phyloP scores from a whole-genome alignment of 1,140 invertebrate genomes.

The Psilanteris sp. region DNA sequence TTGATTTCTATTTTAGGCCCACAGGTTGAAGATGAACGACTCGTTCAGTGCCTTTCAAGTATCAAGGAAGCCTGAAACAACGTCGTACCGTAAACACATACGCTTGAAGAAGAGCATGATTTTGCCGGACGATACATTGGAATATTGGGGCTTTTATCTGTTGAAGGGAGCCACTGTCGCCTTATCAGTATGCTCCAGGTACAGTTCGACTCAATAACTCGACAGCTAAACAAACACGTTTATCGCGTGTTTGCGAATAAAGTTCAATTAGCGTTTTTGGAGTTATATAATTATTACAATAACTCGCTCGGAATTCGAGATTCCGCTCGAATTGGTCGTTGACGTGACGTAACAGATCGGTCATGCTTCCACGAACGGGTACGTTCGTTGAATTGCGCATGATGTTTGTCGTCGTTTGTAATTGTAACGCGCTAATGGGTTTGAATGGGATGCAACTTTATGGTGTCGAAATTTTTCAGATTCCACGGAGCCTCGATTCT shows the following conservation, averaged over 20 bases:
- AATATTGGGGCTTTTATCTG: conserved; percentile 94
- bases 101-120: conserved; percentile 89
- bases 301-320: too few relatives aligned
- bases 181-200: conserved; percentile 89
- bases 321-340: too few relatives aligned
- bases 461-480: conserved; percentile 69
- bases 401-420: too few relatives aligned
- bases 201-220: too few relatives aligned
- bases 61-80: conserved; percentile 84
- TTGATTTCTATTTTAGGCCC: conserved; percentile 85
- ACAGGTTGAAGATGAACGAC: conserved; percentile 89
- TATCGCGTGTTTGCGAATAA: too few relatives aligned
- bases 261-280: neutral
- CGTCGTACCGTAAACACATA: conserved; percentile 86
- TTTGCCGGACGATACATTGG: conserved; percentile 90
- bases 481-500: conserved; percentile 87
- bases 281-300: too few relatives aligned
- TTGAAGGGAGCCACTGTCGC: conserved; percentile 87
- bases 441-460: too few relatives aligned
- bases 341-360: too few relatives aligned
- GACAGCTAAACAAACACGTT: too few relatives aligned
- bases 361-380: too few relatives aligned
- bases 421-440: too few relatives aligned
- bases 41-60: conserved; percentile 91
- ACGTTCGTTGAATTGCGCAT: too few relatives aligned